Evolutionary conservation across 2,113 vertebrate genomes (phyloP).

Genomic region (Mugil cephalus): DNA sequence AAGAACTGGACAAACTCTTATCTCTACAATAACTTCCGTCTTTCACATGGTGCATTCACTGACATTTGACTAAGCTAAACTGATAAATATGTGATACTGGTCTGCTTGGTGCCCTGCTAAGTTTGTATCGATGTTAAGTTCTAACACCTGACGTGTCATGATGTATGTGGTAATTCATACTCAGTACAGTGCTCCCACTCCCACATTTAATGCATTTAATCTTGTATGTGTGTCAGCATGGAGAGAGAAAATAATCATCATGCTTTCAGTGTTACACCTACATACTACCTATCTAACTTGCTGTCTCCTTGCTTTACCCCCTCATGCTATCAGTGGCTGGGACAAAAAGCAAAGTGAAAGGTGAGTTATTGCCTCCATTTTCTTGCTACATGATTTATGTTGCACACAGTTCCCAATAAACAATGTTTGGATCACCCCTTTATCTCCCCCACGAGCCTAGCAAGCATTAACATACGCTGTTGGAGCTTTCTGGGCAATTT

Average conservation of each 20-base stretch:
- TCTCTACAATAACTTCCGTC: too few species aligned
- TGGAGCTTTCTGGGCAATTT: slow-evolving; percentile 37
- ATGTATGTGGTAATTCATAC: not conserved
- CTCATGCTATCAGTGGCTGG: slow-evolving; percentile 83
- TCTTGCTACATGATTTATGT: slow-evolving; percentile 83
- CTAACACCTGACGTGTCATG: slow-evolving; percentile 13
- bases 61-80: too few species aligned
- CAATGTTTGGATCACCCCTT: slow-evolving; percentile 75
- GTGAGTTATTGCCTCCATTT: slow-evolving; percentile 86
- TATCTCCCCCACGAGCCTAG: slow-evolving; percentile 71
- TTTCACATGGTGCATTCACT: too few species aligned
- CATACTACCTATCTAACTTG: slow-evolving; percentile 74
- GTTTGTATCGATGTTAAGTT: not conserved
- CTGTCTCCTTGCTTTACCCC: slow-evolving; percentile 67
- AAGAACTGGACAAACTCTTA: too few species aligned
- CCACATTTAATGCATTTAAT: slow-evolving; percentile 35
- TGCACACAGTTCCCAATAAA: slow-evolving; percentile 79
- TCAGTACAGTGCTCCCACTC: not conserved
- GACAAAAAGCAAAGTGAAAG: slow-evolving; percentile 87
- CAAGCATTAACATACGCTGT: slow-evolving; percentile 78
- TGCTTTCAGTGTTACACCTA: slow-evolving; percentile 52
- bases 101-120: too few species aligned
- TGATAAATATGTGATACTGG: too few species aligned
- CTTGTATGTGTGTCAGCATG: slow-evolving; percentile 19
- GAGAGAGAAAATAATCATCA: slow-evolving; percentile 48